These are phyloP conservation scores for Acanthiza pusilla DNA, from an alignment of 2,797 vertebrate genomes.

Conservation along the genomic window DNA sequence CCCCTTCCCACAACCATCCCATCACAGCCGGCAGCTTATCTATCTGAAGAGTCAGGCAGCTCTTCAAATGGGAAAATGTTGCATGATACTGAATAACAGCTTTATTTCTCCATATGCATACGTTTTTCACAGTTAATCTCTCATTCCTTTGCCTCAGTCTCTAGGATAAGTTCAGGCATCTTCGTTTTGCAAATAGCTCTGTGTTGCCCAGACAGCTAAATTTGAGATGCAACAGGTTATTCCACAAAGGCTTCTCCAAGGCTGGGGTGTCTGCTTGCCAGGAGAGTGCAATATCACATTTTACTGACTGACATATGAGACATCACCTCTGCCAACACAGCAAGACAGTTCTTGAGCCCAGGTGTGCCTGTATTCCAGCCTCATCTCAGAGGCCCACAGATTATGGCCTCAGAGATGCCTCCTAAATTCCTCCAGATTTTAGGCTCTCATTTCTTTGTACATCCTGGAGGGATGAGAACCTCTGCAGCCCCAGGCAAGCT, in stretches of 20 bases:
- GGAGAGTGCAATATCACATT: neutral
- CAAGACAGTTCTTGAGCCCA: neutral
- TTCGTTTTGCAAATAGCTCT: neutral
- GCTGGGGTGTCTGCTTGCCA: neutral
- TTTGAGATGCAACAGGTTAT: neutral
- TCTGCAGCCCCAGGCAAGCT: neutral
- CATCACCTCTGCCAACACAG: neutral
- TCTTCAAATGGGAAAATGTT: neutral
- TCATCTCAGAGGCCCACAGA: neutral
- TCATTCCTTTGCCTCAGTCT: neutral
- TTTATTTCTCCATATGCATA: neutral
- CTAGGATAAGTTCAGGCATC: neutral
- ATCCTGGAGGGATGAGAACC: neutral
- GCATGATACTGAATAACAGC: neutral
- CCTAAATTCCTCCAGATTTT: neutral
- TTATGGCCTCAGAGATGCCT: neutral
- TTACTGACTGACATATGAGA: neutral
- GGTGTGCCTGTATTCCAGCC: neutral
- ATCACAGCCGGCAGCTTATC: neutral
- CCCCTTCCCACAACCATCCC: constrained; percentile 1
- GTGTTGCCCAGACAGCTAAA: neutral
- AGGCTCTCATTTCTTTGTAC: neutral
- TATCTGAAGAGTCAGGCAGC: constrained; percentile 16
- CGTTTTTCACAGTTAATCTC: neutral
- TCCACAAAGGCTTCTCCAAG: neutral